These are phyloP conservation scores for Aramus guarauna DNA, from an alignment of 2,113 vertebrate genomes.

Conservation along the genomic window DNA sequence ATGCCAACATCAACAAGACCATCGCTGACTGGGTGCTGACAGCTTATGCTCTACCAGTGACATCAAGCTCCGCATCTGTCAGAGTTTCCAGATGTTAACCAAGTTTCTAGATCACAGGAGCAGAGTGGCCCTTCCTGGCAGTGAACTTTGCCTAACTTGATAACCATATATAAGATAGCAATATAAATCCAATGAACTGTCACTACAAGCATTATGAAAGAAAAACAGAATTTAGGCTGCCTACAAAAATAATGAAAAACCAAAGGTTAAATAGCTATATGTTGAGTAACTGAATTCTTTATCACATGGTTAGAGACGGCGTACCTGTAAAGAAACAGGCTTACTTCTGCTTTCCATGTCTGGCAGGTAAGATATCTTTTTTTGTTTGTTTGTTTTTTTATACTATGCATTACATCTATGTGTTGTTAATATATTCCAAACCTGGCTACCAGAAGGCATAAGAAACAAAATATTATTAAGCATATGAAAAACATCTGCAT, in stretches of 20 bases:
- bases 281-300: background rate
- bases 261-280: background rate
- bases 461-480: background rate
- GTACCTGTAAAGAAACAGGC: background rate
- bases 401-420: background rate
- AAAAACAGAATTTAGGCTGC: background rate
- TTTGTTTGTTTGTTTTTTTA: background rate
- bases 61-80: background rate
- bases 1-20: background rate
- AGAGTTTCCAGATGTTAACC: background rate
- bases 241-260: background rate
- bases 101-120: background rate
- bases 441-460: background rate
- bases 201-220: background rate
- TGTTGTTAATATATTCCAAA: background rate
- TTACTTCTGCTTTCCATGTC: background rate
- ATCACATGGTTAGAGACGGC: background rate
- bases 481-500: background rate
- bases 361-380: background rate
- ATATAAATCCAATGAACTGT: background rate
- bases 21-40: background rate
- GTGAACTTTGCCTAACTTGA: background rate
- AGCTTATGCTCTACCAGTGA: background rate
- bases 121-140: background rate
- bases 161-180: background rate